Evolutionary conservation across 1,140 invertebrate species (phyloP).

Genomic region (Scaptomyza pallida): DNA sequence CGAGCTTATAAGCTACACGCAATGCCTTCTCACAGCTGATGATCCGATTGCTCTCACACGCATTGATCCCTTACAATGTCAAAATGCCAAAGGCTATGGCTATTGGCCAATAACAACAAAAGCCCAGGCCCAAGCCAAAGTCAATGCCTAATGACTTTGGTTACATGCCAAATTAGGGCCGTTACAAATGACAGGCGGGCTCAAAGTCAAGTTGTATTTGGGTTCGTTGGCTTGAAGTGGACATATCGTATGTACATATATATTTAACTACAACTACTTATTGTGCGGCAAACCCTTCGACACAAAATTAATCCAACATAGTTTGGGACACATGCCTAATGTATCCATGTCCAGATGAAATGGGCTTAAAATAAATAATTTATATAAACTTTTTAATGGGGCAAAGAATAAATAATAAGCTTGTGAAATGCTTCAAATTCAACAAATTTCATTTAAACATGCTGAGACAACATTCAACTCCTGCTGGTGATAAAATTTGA

Average conservation of each 20-base stretch:
- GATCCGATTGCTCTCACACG: conserved; percentile 17
- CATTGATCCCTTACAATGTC: conserved; percentile 58
- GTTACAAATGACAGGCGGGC: conserved; percentile 24
- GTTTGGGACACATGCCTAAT: conserved; percentile 36
- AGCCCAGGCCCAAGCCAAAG: conserved; percentile 41
- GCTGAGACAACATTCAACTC: not conserved
- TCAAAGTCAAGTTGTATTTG: conserved; percentile 35
- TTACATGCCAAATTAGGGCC: conserved; percentile 69
- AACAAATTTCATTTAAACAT: not conserved
- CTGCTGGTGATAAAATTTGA: no score
- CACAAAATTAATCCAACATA: conserved; percentile 20
- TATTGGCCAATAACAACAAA: conserved; percentile 32
- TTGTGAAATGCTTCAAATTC: not conserved
- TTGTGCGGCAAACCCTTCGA: conserved; percentile 32
- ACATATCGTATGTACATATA: no score
- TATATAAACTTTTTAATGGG: conserved; percentile 30
- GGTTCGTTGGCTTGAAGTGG: conserved; percentile 50
- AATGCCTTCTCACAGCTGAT: conserved; percentile 31
- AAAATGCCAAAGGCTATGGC: conserved; percentile 33
- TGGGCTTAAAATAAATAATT: conserved; percentile 55
- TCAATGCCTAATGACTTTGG: conserved; percentile 70
- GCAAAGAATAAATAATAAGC: not conserved
- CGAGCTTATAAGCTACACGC: conserved; percentile 9
- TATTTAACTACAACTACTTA: not conserved
- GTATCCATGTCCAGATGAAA: conserved; percentile 52